Conservation (phyloP, 2,113 vertebrate species). For the Triplophysa rosa region DNA sequence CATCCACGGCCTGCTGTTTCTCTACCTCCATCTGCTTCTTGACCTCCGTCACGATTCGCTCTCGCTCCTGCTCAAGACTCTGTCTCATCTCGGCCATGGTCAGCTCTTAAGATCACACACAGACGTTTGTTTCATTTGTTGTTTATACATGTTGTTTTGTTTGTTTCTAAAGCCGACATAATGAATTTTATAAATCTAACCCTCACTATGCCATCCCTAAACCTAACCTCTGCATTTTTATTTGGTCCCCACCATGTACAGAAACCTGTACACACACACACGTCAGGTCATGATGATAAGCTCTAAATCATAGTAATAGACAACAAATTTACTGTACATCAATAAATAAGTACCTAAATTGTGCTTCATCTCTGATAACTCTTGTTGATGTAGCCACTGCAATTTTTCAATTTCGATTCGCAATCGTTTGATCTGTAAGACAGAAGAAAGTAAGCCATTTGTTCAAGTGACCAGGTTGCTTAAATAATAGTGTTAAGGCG, state of each 20-base stretch:
- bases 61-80: slow-evolving; percentile 94
- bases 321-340: too few relatives aligned
- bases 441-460: slow-evolving; percentile 16
- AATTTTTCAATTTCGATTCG: slow-evolving; percentile 98
- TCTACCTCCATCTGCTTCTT: slow-evolving; percentile 94
- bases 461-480: background rate
- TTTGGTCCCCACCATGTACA: too few relatives aligned
- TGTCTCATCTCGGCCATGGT: slow-evolving; percentile 99
- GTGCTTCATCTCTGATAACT: slow-evolving; percentile 97
- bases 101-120: slow-evolving; percentile 76
- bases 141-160: too few relatives aligned
- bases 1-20: slow-evolving; percentile 92
- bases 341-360: slow-evolving; percentile 81
- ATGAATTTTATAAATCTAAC: too few relatives aligned
- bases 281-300: background rate
- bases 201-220: too few relatives aligned
- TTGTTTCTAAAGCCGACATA: too few relatives aligned
- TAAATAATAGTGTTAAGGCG: background rate
- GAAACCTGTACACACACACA: background rate
- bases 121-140: background rate
- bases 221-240: too few relatives aligned
- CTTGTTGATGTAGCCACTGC: slow-evolving; percentile 97
- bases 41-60: slow-evolving; percentile 88
- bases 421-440: slow-evolving; percentile 86
- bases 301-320: background rate